These are phyloP conservation scores for Sitta europaea DNA, from an alignment of 2,113 vertebrate species.

Conservation along the genomic window DNA sequence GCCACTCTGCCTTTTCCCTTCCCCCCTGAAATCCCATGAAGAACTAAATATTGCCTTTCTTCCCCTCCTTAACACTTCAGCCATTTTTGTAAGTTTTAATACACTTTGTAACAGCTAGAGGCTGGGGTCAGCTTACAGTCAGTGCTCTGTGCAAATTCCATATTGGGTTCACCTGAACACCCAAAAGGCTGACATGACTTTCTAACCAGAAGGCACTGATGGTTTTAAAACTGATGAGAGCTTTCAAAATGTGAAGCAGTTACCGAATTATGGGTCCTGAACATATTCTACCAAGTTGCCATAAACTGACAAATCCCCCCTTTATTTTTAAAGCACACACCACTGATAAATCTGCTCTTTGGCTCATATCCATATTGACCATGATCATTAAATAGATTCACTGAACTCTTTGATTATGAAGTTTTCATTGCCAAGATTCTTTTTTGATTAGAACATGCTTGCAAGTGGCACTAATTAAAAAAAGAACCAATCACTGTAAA, in stretches of 20 bases:
- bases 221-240: not conserved
- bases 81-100: not conserved
- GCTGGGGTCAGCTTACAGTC: not conserved
- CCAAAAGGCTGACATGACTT: not conserved
- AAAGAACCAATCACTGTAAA: not conserved
- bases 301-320: not conserved
- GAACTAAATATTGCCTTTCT: not conserved
- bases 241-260: not conserved
- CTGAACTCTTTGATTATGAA: not conserved
- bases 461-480: not conserved
- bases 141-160: not conserved
- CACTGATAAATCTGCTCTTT: not conserved
- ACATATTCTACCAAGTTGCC: not conserved
- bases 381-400: not conserved
- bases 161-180: not conserved
- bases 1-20: not conserved
- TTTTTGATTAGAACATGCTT: not conserved
- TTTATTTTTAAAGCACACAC: not conserved
- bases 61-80: not conserved
- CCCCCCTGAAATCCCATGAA: not conserved
- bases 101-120: not conserved
- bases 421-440: not conserved
- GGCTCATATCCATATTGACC: not conserved
- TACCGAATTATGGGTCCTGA: not conserved
- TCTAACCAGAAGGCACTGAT: not conserved